Evolutionary conservation across 2,888 invertebrate genomes (phyloP).

Genomic region (Actias luna): DNA sequence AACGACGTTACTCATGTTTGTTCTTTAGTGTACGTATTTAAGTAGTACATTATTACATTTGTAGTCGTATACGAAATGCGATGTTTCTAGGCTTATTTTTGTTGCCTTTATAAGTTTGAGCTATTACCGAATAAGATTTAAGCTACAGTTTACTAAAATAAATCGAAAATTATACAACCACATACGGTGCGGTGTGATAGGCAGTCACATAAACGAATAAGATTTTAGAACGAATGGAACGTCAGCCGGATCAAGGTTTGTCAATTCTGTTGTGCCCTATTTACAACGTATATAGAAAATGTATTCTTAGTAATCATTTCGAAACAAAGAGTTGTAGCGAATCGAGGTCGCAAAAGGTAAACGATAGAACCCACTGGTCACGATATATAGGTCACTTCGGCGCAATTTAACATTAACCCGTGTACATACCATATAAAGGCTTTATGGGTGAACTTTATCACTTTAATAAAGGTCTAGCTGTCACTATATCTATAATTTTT

Average conservation of each 20-base stretch:
- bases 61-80: not conserved
- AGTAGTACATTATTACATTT: not conserved
- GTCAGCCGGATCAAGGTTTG: not conserved
- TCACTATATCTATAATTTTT: no score
- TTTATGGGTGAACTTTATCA: not conserved
- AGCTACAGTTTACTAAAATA: not conserved
- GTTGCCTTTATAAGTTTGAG: not conserved
- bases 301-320: slow-evolving; percentile 12
- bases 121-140: not conserved
- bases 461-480: no score
- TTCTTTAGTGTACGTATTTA: not conserved
- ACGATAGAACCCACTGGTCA: slow-evolving; percentile 29
- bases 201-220: not conserved
- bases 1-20: not conserved
- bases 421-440: not conserved
- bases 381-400: slow-evolving; percentile 32
- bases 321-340: slow-evolving; percentile 18
- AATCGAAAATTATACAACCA: not conserved
- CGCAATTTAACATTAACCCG: slow-evolving; percentile 23
- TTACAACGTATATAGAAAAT: slow-evolving; percentile 11
- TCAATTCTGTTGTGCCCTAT: slow-evolving; percentile 3
- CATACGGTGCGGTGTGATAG: not conserved
- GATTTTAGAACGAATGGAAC: not conserved
- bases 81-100: not conserved
- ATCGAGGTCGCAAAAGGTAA: slow-evolving; percentile 27